A percentile compares a stretch with the other conserved stretches of the same genome.
Conservation (phyloP, 2,113 vertebrate species). For the Monarcha castaneiventris region DNA sequence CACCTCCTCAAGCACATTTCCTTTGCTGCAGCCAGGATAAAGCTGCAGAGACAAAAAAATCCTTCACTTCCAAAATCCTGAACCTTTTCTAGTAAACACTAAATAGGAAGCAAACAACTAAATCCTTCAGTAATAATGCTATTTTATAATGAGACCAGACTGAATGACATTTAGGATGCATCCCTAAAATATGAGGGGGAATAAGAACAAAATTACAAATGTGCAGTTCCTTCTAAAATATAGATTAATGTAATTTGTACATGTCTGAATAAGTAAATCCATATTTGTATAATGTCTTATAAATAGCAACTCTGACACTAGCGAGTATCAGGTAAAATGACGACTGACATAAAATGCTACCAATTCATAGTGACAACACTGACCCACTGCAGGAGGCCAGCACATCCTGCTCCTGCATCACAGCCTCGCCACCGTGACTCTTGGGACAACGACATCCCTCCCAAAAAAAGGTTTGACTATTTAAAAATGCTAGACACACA, state of each 20-base stretch:
- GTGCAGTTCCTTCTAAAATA: neutral
- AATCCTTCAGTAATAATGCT: neutral
- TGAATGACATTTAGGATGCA: neutral
- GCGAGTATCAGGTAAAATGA: too few relatives aligned
- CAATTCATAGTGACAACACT: neutral
- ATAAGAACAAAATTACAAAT: neutral
- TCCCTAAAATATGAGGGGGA: neutral
- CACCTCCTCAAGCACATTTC: neutral
- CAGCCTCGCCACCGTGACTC: neutral
- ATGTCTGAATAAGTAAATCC: neutral
- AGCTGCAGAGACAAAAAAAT: neutral
- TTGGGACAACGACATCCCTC: fast-evolving
- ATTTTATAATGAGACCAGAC: neutral
- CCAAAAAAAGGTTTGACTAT: neutral
- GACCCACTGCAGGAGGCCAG: fast-evolving
- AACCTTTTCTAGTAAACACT: neutral
- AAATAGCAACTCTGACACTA: neutral
- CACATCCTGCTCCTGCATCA: neutral
- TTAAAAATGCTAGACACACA: neutral
- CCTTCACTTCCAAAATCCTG: neutral
- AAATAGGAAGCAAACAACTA: neutral
- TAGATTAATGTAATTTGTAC: neutral
- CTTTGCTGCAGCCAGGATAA: neutral
- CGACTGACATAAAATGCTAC: neutral
- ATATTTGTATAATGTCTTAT: fast-evolving